Percentiles rank a stretch among this genome's conserved stretches.
phyloP scores from a whole-genome alignment of 2,113 vertebrate genomes.

The Podarcis muralis region DNA sequence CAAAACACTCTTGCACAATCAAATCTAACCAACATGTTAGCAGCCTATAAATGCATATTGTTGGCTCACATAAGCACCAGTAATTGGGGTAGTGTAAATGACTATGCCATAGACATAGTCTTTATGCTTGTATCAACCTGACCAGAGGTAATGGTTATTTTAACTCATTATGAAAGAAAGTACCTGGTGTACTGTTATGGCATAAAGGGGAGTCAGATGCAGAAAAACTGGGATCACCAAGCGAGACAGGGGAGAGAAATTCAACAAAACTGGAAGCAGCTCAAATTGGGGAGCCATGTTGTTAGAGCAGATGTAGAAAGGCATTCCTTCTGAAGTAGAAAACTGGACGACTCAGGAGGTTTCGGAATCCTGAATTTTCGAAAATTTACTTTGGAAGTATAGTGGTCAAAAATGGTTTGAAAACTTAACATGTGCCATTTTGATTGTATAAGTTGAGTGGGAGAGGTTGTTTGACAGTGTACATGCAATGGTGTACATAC shows the following conservation, averaged over 20 bases:
- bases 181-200: not conserved
- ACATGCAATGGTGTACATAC: no score
- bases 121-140: not conserved
- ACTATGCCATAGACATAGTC: not conserved
- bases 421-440: not conserved
- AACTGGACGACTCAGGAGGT: not conserved
- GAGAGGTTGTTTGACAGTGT: not conserved
- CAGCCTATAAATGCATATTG: constrained; percentile 1
- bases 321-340: no score
- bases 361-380: not conserved
- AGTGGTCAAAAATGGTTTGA: not conserved
- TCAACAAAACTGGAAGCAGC: no score
- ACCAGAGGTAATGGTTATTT: not conserved
- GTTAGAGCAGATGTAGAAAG: not conserved
- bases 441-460: not conserved
- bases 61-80: not conserved
- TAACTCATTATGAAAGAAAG: not conserved
- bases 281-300: not conserved
- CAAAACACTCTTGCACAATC: not conserved
- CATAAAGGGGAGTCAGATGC: not conserved
- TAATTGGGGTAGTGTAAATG: not conserved
- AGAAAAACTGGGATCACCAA: not conserved
- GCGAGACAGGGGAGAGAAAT: not conserved
- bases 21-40: not conserved
- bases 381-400: not conserved